Base-by-base conservation (phyloP, 2,797 vertebrate genomes). In the Synanceia verrucosa region DNA sequence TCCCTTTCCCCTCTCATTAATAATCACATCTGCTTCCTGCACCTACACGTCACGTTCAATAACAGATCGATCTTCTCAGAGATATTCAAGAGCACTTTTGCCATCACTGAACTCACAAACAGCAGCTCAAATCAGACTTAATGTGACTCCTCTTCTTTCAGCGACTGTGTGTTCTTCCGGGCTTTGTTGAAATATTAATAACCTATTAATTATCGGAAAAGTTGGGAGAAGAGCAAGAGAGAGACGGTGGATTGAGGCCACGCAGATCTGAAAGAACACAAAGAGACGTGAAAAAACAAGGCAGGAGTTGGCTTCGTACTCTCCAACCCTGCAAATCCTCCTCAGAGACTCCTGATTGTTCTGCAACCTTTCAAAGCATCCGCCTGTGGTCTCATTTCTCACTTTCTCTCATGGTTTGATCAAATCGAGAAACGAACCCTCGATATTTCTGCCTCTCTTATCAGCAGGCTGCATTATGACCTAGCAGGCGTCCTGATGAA, bases 141-240 rank as follows among this genome's bases (percentile, higher is more conserved):
- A 61, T 58, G 58, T 11, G 78, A 68, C 68, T 57, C 29, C n/a
- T 57, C 24, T 37, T 39, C 14, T 39, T 18, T 66, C 16, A 11
- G 9, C 7, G 23, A 70, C 24, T 3, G 44, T 29, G 46, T 31
- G 56, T 75, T 81, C 60, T 39, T 57, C 34, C 39, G 65, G 16
- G 68, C 48, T 51, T 53, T 60, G 67, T 70, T 88, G 58, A 84
- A 86, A 86, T 83, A 82, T 88, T 82, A 70, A 89, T 56, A 66
- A 67, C 47, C 50, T 80, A 72, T 86, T 89, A 86, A 88, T 89
- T 86, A 85, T 85, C 21, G 4, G 58, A 53, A 82, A 75, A 82
- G 58, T 66, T 60, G 67, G 62, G 63, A 65, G 57, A 67, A 59
- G 46, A 34, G 64, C 3, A 1, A 39, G 48, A 37, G 50, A 48